Evolutionary conservation across 2,888 invertebrate species (phyloP).

Genomic region (Apantesis nais): DNA sequence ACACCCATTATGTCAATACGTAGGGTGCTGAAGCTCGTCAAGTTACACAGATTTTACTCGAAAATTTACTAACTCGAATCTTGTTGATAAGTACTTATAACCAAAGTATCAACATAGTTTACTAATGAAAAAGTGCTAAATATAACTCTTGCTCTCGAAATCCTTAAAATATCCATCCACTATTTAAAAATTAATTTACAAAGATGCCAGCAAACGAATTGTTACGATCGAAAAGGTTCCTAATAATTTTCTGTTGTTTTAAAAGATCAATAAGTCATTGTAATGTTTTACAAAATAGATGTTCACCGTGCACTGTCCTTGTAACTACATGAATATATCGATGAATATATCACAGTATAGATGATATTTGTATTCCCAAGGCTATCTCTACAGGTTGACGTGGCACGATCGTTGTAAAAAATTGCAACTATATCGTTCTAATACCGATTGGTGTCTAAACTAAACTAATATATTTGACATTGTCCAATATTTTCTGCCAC

Average conservation of each 20-base stretch:
- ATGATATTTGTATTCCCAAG: not conserved
- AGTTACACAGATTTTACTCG: constrained; percentile 10
- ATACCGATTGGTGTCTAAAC: constrained; percentile 26
- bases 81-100: not conserved
- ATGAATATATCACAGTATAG: not conserved
- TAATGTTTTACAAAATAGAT: not conserved
- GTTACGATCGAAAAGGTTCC: not conserved
- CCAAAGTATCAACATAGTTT: not conserved
- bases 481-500: constrained; percentile 30
- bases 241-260: not conserved
- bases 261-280: not conserved
- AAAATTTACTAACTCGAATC: not conserved
- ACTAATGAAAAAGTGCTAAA: not conserved
- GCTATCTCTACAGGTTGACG: not conserved
- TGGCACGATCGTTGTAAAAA: not conserved
- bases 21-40: constrained; percentile 21
- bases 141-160: not conserved
- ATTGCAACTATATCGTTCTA: not conserved
- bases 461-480: constrained; percentile 41
- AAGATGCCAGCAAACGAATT: not conserved
- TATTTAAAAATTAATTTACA: not conserved
- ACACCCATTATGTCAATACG: constrained; percentile 36
- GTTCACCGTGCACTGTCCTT: not conserved
- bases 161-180: not conserved
- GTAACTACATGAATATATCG: not conserved